Evolutionary conservation across 2,888 invertebrate genomes (phyloP).

Genomic region (Noctua pronuba): DNA sequence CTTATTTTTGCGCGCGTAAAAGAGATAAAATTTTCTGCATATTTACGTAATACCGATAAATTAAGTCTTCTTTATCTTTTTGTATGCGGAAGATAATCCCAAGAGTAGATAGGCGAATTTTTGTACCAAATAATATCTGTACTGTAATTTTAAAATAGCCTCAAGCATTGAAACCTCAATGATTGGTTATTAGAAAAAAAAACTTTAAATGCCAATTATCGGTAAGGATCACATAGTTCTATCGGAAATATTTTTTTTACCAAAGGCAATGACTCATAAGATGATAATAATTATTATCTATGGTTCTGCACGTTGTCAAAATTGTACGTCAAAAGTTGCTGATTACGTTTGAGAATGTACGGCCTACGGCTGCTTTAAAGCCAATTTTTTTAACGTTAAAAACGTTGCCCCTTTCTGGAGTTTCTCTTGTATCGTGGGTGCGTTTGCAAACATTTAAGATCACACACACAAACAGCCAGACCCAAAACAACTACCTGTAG

Average conservation of each 20-base stretch:
- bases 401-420: too few species aligned
- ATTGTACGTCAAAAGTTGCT: background rate
- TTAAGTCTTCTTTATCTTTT: constrained; percentile 29
- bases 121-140: background rate
- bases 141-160: constrained; percentile 15
- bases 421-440: too few species aligned
- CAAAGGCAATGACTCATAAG: background rate
- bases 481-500: too few species aligned
- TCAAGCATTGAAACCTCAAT: background rate
- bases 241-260: background rate
- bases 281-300: background rate
- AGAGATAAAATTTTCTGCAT: constrained; percentile 2
- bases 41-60: constrained; percentile 28
- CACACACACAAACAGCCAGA: too few species aligned
- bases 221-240: background rate
- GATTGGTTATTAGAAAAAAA: constrained; percentile 6
- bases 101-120: background rate
- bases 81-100: constrained; percentile 29
- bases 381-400: too few species aligned
- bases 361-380: too few species aligned
- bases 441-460: too few species aligned
- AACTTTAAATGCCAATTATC: constrained; percentile 7
- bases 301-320: background rate
- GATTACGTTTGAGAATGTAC: too few species aligned
- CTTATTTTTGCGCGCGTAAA: constrained; percentile 10